phyloP scores from a whole-genome alignment of 2,888 invertebrate species.

The Oscheius sp. region DNA sequence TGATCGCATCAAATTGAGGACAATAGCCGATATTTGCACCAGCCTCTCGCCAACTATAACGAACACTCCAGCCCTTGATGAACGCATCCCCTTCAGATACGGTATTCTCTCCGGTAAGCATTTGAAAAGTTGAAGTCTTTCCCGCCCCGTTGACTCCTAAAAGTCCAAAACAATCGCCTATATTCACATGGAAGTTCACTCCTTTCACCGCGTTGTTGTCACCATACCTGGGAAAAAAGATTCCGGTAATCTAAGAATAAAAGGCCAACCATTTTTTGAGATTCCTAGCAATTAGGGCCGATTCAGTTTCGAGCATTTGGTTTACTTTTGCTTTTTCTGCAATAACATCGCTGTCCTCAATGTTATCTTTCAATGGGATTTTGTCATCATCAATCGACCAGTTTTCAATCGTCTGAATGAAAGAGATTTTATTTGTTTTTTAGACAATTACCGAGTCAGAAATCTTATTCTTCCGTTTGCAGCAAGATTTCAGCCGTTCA shows the following conservation, averaged over 20 bases:
- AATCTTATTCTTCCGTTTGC: slow-evolving; percentile 1
- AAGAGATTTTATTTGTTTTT: too few species aligned
- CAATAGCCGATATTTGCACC: slow-evolving; percentile 76
- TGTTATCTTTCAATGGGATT: not conserved
- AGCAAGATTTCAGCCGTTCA: not conserved
- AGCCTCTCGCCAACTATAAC: slow-evolving; percentile 46
- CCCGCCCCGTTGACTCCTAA: slow-evolving; percentile 60
- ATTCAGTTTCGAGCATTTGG: slow-evolving; percentile 3
- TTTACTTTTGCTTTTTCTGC: slow-evolving; percentile 41
- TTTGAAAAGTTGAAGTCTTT: slow-evolving; percentile 60
- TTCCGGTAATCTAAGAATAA: too few species aligned
- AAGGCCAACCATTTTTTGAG: slow-evolving; percentile 13
- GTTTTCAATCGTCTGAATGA: slow-evolving; percentile 13
- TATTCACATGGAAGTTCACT: slow-evolving; percentile 54
- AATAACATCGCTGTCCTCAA: slow-evolving; percentile 49
- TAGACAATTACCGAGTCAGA: not conserved
- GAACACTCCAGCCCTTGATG: slow-evolving; percentile 50
- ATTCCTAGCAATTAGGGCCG: slow-evolving; percentile 16
- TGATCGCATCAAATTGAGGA: slow-evolving; percentile 81
- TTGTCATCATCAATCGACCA: slow-evolving; percentile 16
- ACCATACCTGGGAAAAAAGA: slow-evolving; percentile 23
- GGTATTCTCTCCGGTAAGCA: slow-evolving; percentile 48
- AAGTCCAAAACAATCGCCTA: slow-evolving; percentile 54
- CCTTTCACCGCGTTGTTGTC: slow-evolving; percentile 35
- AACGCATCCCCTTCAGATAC: slow-evolving; percentile 53